Conservation (phyloP, 2,113 vertebrate species). For the Aramus guarauna region DNA sequence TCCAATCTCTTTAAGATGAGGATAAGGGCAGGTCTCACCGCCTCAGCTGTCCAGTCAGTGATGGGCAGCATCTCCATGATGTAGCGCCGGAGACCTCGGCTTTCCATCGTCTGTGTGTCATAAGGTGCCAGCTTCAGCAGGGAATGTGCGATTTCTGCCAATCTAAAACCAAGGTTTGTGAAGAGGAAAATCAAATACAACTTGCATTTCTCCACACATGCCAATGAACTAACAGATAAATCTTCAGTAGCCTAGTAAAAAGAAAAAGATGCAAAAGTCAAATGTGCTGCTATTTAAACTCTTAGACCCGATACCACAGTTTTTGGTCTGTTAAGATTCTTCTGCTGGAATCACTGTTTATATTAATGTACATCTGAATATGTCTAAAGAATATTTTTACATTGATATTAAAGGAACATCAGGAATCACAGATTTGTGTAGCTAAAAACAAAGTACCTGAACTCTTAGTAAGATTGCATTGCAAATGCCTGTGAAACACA, state of each 20-base stretch:
- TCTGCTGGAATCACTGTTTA: background rate
- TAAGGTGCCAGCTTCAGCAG: conserved; percentile 96
- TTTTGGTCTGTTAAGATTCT: background rate
- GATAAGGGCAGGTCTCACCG: conserved; percentile 95
- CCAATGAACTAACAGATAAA: background rate
- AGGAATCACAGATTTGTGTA: background rate
- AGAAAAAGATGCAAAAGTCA: background rate
- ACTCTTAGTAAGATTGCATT: background rate
- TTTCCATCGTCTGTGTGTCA: conserved; percentile 98
- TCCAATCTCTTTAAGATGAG: conserved; percentile 98
- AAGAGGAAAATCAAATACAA: background rate
- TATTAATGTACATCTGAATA: background rate
- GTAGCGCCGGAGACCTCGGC: conserved; percentile 92
- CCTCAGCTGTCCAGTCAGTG: conserved; percentile 95
- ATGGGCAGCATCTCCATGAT: conserved; percentile 98
- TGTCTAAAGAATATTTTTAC: background rate
- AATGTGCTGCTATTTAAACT: background rate
- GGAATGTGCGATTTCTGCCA: conserved; percentile 97
- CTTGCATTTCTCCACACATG: background rate
- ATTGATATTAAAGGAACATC: background rate
- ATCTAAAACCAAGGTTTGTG: conserved; percentile 64
- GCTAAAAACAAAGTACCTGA: background rate
- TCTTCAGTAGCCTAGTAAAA: background rate
- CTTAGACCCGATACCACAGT: background rate
- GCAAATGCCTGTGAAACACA: background rate